These are phyloP conservation scores for Coelopa pilipes DNA, from an alignment of 2,888 invertebrate genomes.

Conservation along the genomic window DNA sequence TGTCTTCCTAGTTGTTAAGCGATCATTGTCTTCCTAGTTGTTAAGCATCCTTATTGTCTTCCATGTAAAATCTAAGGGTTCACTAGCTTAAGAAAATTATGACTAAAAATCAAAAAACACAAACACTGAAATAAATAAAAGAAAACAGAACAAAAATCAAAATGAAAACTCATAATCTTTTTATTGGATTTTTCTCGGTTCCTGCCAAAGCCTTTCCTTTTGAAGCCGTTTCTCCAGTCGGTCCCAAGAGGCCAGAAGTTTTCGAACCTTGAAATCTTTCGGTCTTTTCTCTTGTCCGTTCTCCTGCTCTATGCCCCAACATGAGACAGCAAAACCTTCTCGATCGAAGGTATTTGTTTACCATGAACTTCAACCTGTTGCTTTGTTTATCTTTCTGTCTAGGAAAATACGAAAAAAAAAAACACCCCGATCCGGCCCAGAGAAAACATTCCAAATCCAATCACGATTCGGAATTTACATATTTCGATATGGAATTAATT, in stretches of 20 bases:
- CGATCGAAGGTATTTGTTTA: background rate
- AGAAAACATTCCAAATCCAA: background rate
- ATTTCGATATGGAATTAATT: conserved; percentile 1
- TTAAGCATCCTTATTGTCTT: conserved; percentile 57
- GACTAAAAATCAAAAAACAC: too few species aligned
- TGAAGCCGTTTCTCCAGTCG: too few species aligned
- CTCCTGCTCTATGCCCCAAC: too few species aligned
- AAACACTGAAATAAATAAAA: conserved; percentile 41
- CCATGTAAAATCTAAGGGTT: conserved; percentile 56
- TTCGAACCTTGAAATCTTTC: too few species aligned
- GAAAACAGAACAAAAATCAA: conserved; percentile 29
- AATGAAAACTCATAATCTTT: too few species aligned
- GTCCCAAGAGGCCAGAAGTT: too few species aligned
- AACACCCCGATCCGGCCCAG: background rate
- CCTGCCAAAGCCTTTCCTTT: too few species aligned
- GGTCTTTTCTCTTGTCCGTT: too few species aligned
- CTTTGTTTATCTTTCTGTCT: too few species aligned
- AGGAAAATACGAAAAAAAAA: background rate
- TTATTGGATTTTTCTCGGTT: too few species aligned
- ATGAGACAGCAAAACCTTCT: too few species aligned
- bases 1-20: conserved; percentile 60
- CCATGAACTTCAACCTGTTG: background rate
- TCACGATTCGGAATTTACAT: background rate
- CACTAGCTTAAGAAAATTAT: conserved; percentile 47
- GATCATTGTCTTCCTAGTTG: conserved; percentile 61